Conservation (phyloP, 2,888 invertebrate genomes). For the Troides oblongomaculatus region DNA sequence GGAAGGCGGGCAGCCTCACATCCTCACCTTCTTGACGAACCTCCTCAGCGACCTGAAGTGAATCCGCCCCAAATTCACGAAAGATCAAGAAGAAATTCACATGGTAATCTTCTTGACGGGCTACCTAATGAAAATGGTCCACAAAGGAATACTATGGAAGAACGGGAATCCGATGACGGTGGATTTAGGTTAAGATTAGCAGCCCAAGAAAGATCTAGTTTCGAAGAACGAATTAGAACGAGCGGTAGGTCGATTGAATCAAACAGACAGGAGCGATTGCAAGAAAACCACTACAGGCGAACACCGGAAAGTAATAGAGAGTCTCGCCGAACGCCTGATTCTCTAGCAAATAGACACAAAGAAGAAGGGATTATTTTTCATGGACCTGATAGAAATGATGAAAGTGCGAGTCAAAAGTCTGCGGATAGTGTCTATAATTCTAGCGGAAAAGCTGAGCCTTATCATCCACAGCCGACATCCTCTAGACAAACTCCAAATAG, state of each 20-base stretch:
- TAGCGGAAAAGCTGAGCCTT: constrained; percentile 66
- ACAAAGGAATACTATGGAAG: constrained; percentile 56
- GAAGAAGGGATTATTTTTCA: constrained; percentile 56
- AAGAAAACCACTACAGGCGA: constrained; percentile 62
- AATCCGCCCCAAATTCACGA: constrained; percentile 63
- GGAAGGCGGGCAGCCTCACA: constrained; percentile 83
- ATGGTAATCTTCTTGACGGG: constrained; percentile 80
- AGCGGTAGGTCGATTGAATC: constrained; percentile 70
- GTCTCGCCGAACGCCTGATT: constrained; percentile 60
- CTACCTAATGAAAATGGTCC: constrained; percentile 53
- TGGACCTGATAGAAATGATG: constrained; percentile 57
- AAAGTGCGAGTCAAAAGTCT: constrained; percentile 72
- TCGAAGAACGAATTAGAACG: constrained; percentile 70
- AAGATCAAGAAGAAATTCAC: constrained; percentile 77
- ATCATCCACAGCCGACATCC: constrained; percentile 72
- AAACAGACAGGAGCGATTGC: constrained; percentile 47
- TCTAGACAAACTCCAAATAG: constrained; percentile 70
- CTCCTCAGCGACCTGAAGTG: constrained; percentile 60
- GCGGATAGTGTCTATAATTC: constrained; percentile 81
- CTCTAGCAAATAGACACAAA: constrained; percentile 57
- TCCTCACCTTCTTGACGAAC: constrained; percentile 82
- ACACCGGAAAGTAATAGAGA: constrained; percentile 61
- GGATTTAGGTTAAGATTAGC: constrained; percentile 77
- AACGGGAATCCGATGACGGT: constrained; percentile 81
- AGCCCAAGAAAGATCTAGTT: constrained; percentile 64